These are phyloP conservation scores for Scaptomyza caliginosa DNA, from an alignment of 2,888 invertebrate genomes.

Conservation along the genomic window DNA sequence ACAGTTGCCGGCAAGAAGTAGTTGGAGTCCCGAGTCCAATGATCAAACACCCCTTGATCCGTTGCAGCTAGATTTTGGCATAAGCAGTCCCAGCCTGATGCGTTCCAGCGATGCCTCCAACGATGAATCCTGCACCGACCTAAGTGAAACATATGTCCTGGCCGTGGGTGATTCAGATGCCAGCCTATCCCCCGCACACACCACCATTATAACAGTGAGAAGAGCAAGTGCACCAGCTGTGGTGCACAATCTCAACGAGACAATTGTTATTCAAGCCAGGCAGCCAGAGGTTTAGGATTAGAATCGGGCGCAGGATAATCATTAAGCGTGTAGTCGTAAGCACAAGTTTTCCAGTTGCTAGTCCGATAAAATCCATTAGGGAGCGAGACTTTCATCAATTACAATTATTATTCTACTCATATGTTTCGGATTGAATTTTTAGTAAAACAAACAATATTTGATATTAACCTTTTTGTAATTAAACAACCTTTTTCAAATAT, in stretches of 20 bases:
- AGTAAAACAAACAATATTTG: conserved; percentile 32
- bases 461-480: conserved; percentile 52
- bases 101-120: conserved; percentile 77
- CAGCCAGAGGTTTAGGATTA: background rate
- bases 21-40: conserved; percentile 62
- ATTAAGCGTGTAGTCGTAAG: conserved; percentile 45
- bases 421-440: conserved; percentile 45
- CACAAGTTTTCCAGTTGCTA: conserved; percentile 40
- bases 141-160: conserved; percentile 62
- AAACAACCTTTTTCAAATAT: conserved; percentile 11
- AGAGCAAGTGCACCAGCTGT: conserved; percentile 53
- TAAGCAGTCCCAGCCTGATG: conserved; percentile 84
- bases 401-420: conserved; percentile 51
- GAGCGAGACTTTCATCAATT: conserved; percentile 25
- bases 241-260: conserved; percentile 22
- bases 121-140: conserved; percentile 55
- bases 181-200: conserved; percentile 80
- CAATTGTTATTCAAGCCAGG: conserved; percentile 8
- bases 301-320: conserved; percentile 11
- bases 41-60: conserved; percentile 69
- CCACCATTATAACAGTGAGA: conserved; percentile 76
- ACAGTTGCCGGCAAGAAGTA: conserved; percentile 82
- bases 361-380: conserved; percentile 39
- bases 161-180: conserved; percentile 41
- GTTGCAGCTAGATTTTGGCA: conserved; percentile 80